Evolutionary conservation across 2,888 invertebrate genomes (phyloP).

Genomic region (Deilephila porcellus): DNA sequence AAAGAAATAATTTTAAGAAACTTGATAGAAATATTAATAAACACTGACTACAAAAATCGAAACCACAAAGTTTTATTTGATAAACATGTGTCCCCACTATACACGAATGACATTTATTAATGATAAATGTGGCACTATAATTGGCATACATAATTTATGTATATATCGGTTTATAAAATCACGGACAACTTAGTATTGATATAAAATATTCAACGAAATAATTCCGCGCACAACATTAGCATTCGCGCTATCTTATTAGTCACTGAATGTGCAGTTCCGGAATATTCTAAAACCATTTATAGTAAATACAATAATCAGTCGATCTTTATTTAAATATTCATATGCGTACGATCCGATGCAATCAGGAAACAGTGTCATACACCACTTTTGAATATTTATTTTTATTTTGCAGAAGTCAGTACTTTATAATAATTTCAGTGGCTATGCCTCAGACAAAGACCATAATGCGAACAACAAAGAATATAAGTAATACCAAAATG

Average conservation of each 20-base stretch:
- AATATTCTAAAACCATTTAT: background rate
- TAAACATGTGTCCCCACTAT: no score
- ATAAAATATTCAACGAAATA: background rate
- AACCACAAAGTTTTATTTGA: background rate
- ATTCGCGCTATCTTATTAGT: background rate
- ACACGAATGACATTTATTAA: no score
- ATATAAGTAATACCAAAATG: background rate
- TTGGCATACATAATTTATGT: background rate
- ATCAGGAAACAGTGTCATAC: no score
- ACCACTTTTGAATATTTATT: no score
- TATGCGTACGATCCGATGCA: background rate
- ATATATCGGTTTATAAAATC: background rate
- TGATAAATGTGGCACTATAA: background rate
- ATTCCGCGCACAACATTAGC: background rate
- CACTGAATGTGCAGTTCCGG: background rate
- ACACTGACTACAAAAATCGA: no score
- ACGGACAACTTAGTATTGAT: background rate
- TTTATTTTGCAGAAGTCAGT: no score
- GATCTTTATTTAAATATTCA: background rate
- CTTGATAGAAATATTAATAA: no score
- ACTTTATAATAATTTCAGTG: no score
- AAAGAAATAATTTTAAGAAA: no score
- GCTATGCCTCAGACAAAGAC: no score
- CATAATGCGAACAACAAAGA: no score
- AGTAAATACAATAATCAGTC: background rate